Evolutionary conservation across 92 coral and sea anemone genomes (phyloP).

Genomic region (Ricordea florida): DNA sequence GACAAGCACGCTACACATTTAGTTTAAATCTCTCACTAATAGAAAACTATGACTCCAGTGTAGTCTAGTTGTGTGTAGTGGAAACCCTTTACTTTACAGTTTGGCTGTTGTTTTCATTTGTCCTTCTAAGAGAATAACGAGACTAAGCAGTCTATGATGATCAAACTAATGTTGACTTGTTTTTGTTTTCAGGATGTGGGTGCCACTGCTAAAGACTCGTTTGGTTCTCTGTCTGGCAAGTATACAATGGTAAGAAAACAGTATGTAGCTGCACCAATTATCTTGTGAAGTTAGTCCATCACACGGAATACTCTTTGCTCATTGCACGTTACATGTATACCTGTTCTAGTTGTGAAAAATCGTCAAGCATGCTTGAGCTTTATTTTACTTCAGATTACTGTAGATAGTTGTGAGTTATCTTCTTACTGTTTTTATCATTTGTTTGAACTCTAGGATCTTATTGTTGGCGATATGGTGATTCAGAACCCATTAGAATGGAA

Average conservation of each 20-base stretch:
- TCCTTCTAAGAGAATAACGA: too few relatives aligned
- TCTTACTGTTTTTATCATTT: background rate
- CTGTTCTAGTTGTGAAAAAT: too few relatives aligned
- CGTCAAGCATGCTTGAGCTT: too few relatives aligned
- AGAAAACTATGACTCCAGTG: background rate
- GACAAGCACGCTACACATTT: too few relatives aligned
- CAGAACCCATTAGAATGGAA: constrained; percentile 95
- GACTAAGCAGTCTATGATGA: background rate
- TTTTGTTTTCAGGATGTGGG: constrained; percentile 77
- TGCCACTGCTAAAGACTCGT: constrained; percentile 87
- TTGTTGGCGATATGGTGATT: constrained; percentile 94
- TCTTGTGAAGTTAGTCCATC: too few relatives aligned
- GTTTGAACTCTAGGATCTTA: constrained; percentile 60
- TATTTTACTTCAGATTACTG: too few relatives aligned
- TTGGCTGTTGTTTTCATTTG: background rate
- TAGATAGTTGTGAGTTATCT: too few relatives aligned
- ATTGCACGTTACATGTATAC: background rate
- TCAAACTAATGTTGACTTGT: background rate
- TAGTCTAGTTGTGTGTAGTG: background rate
- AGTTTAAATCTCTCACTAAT: too few relatives aligned
- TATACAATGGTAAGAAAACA: constrained; percentile 90
- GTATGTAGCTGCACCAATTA: too few relatives aligned
- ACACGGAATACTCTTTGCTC: background rate
- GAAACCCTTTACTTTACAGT: background rate
- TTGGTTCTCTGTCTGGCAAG: constrained; percentile 91